A percentile compares a stretch with the other conserved stretches of the same genome.
Evolutionary conservation across 2,888 invertebrate species (phyloP).

Genomic region (Lottia gigantea): DNA sequence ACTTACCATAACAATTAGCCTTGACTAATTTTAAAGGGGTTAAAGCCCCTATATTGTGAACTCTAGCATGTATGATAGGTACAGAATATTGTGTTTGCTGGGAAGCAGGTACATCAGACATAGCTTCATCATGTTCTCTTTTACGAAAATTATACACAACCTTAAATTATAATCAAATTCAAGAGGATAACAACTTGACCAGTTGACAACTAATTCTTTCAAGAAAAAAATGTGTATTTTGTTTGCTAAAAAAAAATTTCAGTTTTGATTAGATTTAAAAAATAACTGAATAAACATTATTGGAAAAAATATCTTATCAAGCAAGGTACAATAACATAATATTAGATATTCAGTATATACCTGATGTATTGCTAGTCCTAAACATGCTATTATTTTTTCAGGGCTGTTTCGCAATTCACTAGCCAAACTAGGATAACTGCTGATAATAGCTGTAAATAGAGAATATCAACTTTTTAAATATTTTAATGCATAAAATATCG

Average conservation of each 20-base stretch:
- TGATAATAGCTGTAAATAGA: conserved; percentile 46
- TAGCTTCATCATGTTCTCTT: neutral
- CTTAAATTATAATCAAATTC: neutral
- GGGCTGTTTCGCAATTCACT: conserved; percentile 78
- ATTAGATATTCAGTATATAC: conserved; percentile 59
- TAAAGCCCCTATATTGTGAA: conserved; percentile 76
- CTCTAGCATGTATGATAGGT: conserved; percentile 72
- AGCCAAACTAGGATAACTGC: conserved; percentile 76
- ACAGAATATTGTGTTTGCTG: conserved; percentile 41
- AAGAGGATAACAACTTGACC: too few relatives aligned
- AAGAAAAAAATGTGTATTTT: too few relatives aligned
- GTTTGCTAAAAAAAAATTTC: too few relatives aligned
- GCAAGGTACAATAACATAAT: too few relatives aligned
- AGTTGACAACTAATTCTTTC: too few relatives aligned
- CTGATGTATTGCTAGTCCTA: conserved; percentile 86
- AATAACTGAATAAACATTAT: too few relatives aligned
- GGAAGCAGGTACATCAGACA: neutral
- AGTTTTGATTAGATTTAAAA: too few relatives aligned
- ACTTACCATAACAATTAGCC: conserved; percentile 65
- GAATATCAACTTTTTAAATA: neutral
- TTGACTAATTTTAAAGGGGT: conserved; percentile 70
- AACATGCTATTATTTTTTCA: conserved; percentile 76
- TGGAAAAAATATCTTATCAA: too few relatives aligned
- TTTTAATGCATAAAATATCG: too few relatives aligned
- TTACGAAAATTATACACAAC: neutral